Evolutionary conservation across 2,888 invertebrate genomes (phyloP), one percentile per base, ranked within the genome.

Genomic region (Microctonus aethiopoides): DNA sequence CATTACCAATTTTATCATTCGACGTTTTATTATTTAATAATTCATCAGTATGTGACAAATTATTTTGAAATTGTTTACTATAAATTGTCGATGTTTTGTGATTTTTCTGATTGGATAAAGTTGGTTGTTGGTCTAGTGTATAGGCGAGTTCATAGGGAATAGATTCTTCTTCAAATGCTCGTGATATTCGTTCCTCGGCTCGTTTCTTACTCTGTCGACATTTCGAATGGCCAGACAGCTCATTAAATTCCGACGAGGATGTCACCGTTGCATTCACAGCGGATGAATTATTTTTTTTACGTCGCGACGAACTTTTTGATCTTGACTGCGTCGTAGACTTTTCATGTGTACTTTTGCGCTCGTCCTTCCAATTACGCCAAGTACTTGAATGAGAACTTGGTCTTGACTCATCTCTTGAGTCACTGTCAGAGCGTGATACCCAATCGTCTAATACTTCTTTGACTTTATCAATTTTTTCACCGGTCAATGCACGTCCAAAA

Each of bases 371-470:
- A 39, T 41, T 46, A 22, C 34, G 16, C 20, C 59, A 36, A 51
- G 22, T 34, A 20, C 36, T 20, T 5, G 4, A n/a, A 32, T 62
- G 64, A 13, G 60, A 34, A 52, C 51, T 67, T 9, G 67, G 22
- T 10, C 66, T 76, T 0, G 76, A 73, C 1, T 71, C 67, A 10
- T 79, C 79, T 11, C 72, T 70, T 2, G 79, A 80, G 20, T 83
- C 83, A 9, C 80, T 79, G 29, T 83, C 84, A 1, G 84, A 84
- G 9, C 81, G 80, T 0, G 83, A 84, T 2, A 84, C 81, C 85
- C 85, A 85, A 57, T 85, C 85, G 16, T 85, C 84, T 22, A 84
- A 59, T 0, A 85, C 85, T 29, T 85, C 84, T 29, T 82, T 83
- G 0, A 84, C 83, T 60, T 85, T 84, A 51, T 85, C 84, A 0